These are phyloP conservation scores for Dunckerocampus dactyliophorus DNA, from an alignment of 2,113 vertebrate genomes.

Conservation along the genomic window DNA sequence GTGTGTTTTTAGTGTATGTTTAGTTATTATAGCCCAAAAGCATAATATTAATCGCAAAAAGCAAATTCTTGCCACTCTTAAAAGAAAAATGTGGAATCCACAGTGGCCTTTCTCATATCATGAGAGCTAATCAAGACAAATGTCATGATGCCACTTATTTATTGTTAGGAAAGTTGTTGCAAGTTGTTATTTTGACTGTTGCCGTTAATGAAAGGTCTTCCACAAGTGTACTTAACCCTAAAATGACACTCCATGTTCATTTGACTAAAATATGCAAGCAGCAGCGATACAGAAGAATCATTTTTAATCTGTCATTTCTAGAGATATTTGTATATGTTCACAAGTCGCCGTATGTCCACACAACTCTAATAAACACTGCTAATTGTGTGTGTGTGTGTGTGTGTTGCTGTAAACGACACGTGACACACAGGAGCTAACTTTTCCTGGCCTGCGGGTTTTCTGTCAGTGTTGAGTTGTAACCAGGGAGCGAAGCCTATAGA, in stretches of 20 bases:
- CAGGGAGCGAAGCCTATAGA: slow-evolving; percentile 35
- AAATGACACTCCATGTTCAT: neutral
- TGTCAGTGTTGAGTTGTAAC: slow-evolving; percentile 20
- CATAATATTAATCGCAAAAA: no score
- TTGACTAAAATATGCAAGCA: neutral
- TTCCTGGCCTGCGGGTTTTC: slow-evolving; percentile 28
- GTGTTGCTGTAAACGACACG: no score
- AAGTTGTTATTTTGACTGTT: neutral
- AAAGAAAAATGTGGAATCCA: no score
- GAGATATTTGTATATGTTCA: neutral
- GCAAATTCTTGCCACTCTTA: no score
- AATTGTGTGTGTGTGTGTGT: neutral
- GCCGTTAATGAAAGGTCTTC: neutral
- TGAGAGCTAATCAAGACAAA: neutral
- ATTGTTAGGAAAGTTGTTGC: neutral
- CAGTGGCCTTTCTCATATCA: neutral
- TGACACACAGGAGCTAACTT: slow-evolving; percentile 8
- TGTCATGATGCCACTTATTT: slow-evolving; percentile 1
- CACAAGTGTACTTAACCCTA: slow-evolving; percentile 1
- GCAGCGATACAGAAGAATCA: neutral
- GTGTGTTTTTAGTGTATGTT: neutral
- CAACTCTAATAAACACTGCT: slow-evolving; percentile 8
- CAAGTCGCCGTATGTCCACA: no score
- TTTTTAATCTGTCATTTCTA: neutral
- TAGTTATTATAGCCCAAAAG: no score